Conservation (phyloP, 2,888 invertebrate genomes). For the Eurytoma californica region DNA sequence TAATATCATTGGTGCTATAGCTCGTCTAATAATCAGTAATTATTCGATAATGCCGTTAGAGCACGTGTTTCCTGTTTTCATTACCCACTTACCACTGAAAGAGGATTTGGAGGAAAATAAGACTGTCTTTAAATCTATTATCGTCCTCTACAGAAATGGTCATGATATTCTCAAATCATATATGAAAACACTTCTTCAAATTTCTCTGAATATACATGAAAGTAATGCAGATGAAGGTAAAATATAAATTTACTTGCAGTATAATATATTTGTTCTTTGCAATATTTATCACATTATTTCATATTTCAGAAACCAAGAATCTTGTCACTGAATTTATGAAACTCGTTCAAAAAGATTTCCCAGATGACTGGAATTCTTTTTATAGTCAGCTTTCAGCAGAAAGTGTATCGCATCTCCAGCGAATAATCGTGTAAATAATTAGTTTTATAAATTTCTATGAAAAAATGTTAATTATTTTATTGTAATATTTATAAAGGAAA, state of each 20-base stretch:
- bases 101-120: slow-evolving; percentile 86
- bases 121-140: slow-evolving; percentile 82
- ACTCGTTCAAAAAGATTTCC: slow-evolving; percentile 78
- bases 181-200: slow-evolving; percentile 77
- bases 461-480: slow-evolving; percentile 5
- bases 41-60: slow-evolving; percentile 80
- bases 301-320: slow-evolving; percentile 75
- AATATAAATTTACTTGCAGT: slow-evolving; percentile 46
- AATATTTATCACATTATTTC: slow-evolving; percentile 17
- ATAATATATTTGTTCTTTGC: background rate
- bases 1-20: slow-evolving; percentile 87
- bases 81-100: slow-evolving; percentile 83
- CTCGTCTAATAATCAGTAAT: slow-evolving; percentile 83
- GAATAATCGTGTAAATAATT: slow-evolving; percentile 60
- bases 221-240: slow-evolving; percentile 77
- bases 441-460: slow-evolving; percentile 33
- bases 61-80: slow-evolving; percentile 84
- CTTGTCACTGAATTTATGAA: slow-evolving; percentile 77
- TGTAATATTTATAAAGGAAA: no score
- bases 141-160: slow-evolving; percentile 80
- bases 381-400: slow-evolving; percentile 74
- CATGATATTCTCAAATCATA: slow-evolving; percentile 77
- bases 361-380: slow-evolving; percentile 77
- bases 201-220: slow-evolving; percentile 78
- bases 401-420: slow-evolving; percentile 68